A percentile compares a stretch with the other conserved stretches of the same genome.
Evolutionary conservation across 2,797 vertebrate species (phyloP).

Genomic region (Sebastes minor): DNA sequence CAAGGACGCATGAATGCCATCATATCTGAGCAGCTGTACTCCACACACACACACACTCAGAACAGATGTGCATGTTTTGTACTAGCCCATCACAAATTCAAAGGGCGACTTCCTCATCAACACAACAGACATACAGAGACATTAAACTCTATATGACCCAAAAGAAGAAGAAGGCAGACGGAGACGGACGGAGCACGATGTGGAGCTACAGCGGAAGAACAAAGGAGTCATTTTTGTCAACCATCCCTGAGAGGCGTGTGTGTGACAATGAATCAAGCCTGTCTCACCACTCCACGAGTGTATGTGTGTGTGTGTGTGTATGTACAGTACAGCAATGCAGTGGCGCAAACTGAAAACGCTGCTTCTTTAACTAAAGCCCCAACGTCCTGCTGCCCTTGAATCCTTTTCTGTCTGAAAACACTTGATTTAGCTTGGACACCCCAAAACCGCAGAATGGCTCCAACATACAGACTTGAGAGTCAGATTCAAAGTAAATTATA

Average conservation of each 20-base stretch:
- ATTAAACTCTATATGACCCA: slow-evolving; percentile 47
- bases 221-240: slow-evolving; percentile 51
- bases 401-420: background rate
- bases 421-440: background rate
- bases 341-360: background rate
- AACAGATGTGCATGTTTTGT: slow-evolving; percentile 31
- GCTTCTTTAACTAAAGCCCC: background rate
- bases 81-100: background rate
- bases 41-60: background rate
- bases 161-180: slow-evolving; percentile 3
- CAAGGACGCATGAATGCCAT: slow-evolving; percentile 57
- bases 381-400: slow-evolving; percentile 16
- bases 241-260: slow-evolving; percentile 15
- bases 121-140: slow-evolving; percentile 1
- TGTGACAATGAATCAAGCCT: slow-evolving; percentile 51
- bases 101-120: slow-evolving; percentile 19
- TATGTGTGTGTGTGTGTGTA: slow-evolving; percentile 7
- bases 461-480: background rate
- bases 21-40: slow-evolving; percentile 15
- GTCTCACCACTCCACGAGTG: background rate
- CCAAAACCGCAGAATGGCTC: background rate
- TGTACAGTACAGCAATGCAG: background rate
- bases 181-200: background rate
- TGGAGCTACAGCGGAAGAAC: slow-evolving; percentile 27
- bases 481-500: background rate